Evolutionary conservation across 2,888 invertebrate species (phyloP).

Genomic region (Polia nebulosa): DNA sequence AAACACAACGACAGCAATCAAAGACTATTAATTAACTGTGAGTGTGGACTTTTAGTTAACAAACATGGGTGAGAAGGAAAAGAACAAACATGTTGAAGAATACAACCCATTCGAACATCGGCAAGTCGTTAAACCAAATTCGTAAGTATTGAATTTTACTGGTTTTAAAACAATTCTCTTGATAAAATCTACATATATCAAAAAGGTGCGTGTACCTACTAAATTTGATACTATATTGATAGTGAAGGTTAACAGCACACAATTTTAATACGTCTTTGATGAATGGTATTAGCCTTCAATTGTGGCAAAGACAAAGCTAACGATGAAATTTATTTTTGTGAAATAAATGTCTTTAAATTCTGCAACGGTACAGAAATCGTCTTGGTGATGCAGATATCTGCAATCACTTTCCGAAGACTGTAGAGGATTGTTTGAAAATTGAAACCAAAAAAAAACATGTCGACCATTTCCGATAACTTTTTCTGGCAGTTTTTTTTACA

Average conservation of each 20-base stretch:
- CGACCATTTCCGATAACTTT: constrained; percentile 3
- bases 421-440: constrained; percentile 2
- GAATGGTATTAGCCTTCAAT: constrained; percentile 25
- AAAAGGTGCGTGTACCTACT: constrained; percentile 42
- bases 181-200: constrained; percentile 5
- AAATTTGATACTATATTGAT: constrained; percentile 29
- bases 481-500: constrained; percentile 4
- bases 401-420: not conserved
- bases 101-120: constrained; percentile 86
- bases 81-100: constrained; percentile 56
- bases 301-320: constrained; percentile 15
- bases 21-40: constrained; percentile 6
- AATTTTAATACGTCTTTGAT: constrained; percentile 38
- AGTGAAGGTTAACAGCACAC: constrained; percentile 32
- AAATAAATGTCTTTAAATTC: no score
- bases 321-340: not conserved
- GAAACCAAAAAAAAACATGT: not conserved
- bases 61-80: constrained; percentile 55
- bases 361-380: not conserved
- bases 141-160: constrained; percentile 77
- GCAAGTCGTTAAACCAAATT: constrained; percentile 81
- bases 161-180: not conserved
- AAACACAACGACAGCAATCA: constrained; percentile 1
- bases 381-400: not conserved
- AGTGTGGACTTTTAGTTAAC: constrained; percentile 1